Evolutionary conservation across 2,888 invertebrate species (phyloP), one percentile per base, ranked within the genome.

Genomic region (Pasiphila rectangulata): DNA sequence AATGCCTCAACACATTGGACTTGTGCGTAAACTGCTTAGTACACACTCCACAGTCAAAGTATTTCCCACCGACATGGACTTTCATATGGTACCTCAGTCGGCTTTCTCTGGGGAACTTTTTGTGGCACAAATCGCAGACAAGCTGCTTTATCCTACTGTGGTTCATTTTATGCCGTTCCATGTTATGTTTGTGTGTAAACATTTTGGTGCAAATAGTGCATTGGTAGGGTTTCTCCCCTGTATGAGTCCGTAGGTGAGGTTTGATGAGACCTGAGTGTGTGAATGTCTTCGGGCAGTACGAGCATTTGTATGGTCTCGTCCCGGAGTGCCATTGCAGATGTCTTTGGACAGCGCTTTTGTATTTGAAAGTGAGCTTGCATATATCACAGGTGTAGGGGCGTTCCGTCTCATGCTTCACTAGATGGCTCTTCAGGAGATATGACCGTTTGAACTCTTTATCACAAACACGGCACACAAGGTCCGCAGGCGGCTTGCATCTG

Each of bases 1-100:
- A 83, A 57, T 85, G 85, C 0, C 82, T 57, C 0, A 79, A 30
- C 0, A 82, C 72, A 42, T 83, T 83, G 12, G 82, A 82, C 21
- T 75, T 75, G 36, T 83, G 82, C 0, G 83, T 80, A 47, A 83
- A 84, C 10, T 66, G 58, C 41, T 77, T 81, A 0, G 67, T 64
- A 32, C 84, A 84, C 0, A 74, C 48, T 0, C 64, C 58, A 42
- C 84, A 84, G 0, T 63, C 23, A 7, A 83, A 83, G 32, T 74
- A 72, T 4, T 79, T 81, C 6, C 74, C 76, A 13, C 76, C 73
- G 0, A 69, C 67, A 24, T 84, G 84, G 0, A 67, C 75, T 0
- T 69, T 54, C 79, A 84, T 79, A 16, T 84, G 84, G 9, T 84
- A 84, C 4, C 67, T 73, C 0, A 84, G 1, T 1, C 83, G 45